Conservation (phyloP, 2,113 vertebrate species). For the Synchiropus splendidus region DNA sequence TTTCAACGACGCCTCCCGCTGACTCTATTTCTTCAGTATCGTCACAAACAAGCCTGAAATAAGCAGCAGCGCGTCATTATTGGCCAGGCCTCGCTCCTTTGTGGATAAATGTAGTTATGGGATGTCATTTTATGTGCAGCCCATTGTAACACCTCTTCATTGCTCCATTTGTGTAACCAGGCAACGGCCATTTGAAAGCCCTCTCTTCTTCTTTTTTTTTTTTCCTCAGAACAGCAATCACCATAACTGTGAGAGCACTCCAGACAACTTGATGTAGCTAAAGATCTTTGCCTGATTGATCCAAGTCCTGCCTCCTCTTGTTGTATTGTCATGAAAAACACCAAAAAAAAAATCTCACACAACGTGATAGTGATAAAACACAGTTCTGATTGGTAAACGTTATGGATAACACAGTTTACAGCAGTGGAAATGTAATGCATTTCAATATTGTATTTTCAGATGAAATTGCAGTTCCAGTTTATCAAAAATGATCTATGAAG, state of each 20-base stretch:
- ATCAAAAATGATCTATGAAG: too few species aligned
- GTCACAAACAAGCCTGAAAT: conserved; percentile 9
- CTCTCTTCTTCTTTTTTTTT: conserved; percentile 33
- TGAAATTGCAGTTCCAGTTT: too few species aligned
- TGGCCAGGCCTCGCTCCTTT: conserved; percentile 10
- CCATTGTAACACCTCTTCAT: conserved; percentile 55
- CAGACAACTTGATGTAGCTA: conserved; percentile 54
- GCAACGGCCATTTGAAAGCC: conserved; percentile 63
- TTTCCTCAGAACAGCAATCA: conserved; percentile 53
- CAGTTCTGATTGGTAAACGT: too few species aligned
- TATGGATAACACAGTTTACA: too few species aligned
- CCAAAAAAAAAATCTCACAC: too few species aligned
- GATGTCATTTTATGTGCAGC: conserved; percentile 53
- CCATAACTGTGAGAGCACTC: conserved; percentile 60
- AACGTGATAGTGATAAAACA: neutral
- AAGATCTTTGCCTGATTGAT: conserved; percentile 52
- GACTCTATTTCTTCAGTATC: neutral
- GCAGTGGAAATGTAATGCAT: too few species aligned
- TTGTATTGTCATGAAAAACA: conserved; percentile 3
- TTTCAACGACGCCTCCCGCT: neutral
- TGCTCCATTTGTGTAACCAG: conserved; percentile 63
- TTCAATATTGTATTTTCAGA: too few species aligned
- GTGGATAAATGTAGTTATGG: conserved; percentile 42
- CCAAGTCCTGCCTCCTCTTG: conserved; percentile 29
- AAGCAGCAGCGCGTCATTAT: conserved; percentile 21